These are phyloP conservation scores for Acestrorhynchus altus DNA, from an alignment of 2,797 vertebrate species.

Conservation along the genomic window DNA sequence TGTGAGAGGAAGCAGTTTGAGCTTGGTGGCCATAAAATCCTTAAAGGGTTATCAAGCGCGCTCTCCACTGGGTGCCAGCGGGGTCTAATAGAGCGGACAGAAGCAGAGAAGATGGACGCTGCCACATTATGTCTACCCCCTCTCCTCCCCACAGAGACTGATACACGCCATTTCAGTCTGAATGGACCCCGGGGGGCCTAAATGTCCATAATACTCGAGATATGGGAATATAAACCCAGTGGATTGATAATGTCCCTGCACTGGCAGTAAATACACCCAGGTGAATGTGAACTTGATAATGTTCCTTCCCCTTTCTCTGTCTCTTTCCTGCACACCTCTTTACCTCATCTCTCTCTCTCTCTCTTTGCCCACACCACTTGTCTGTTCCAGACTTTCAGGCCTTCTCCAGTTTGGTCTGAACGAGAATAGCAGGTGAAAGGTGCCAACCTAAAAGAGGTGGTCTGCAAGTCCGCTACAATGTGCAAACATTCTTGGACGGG, in stretches of 20 bases:
- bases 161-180: slow-evolving; percentile 46
- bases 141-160: slow-evolving; percentile 30
- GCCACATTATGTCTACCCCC: slow-evolving; percentile 13
- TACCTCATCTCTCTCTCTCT: too few relatives aligned
- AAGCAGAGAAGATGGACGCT: slow-evolving; percentile 23
- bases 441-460: too few relatives aligned
- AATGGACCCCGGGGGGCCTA: slow-evolving; percentile 44
- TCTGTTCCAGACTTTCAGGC: too few relatives aligned
- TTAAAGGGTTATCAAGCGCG: slow-evolving; percentile 46
- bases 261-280: slow-evolving; percentile 46
- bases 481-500: too few relatives aligned
- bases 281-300: slow-evolving; percentile 36
- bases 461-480: too few relatives aligned
- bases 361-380: too few relatives aligned
- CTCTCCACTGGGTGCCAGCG: slow-evolving; percentile 25
- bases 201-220: slow-evolving; percentile 52
- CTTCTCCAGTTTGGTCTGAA: too few relatives aligned
- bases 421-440: too few relatives aligned
- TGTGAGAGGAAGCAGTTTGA: slow-evolving; percentile 36
- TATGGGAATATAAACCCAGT: slow-evolving; percentile 49
- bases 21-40: slow-evolving; percentile 39
- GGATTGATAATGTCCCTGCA: slow-evolving; percentile 41
- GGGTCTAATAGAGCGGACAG: slow-evolving; percentile 42
- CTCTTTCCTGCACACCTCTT: too few relatives aligned
- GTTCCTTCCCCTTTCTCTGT: background rate